phyloP scores from a whole-genome alignment of 2,113 vertebrate genomes.

The Furnarius figulus region DNA sequence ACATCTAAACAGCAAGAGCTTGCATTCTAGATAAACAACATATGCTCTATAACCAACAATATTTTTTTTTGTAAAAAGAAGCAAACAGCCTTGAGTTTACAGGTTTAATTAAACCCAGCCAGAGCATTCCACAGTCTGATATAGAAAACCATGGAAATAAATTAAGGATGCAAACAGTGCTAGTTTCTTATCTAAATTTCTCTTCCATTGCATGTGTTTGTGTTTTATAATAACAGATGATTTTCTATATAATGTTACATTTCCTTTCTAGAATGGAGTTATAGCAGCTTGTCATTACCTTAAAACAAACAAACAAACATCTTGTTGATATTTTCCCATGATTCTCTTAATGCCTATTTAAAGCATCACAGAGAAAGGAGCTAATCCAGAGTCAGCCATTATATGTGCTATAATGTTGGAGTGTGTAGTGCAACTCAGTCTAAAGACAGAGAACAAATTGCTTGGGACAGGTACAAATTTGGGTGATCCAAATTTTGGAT shows the following conservation, averaged over 20 bases:
- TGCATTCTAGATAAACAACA: not conserved
- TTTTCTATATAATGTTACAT: not conserved
- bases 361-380: not conserved
- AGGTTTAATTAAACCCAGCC: constrained; percentile 33
- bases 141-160: not conserved
- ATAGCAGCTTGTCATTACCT: not conserved
- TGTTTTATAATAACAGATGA: not conserved
- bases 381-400: not conserved
- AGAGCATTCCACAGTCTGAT: not conserved
- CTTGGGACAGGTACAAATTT: not conserved
- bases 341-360: not conserved
- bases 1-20: not conserved
- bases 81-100: not conserved
- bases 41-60: not conserved
- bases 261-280: not conserved
- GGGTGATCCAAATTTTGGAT: too few relatives aligned
- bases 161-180: not conserved
- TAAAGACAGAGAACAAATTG: not conserved
- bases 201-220: not conserved
- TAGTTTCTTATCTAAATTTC: not conserved
- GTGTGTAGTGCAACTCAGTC: not conserved
- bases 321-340: not conserved
- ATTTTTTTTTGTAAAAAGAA: not conserved
- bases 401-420: not conserved
- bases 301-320: not conserved